phyloP scores from a whole-genome alignment of 2,113 vertebrate genomes.

The Orcinus orca region DNA sequence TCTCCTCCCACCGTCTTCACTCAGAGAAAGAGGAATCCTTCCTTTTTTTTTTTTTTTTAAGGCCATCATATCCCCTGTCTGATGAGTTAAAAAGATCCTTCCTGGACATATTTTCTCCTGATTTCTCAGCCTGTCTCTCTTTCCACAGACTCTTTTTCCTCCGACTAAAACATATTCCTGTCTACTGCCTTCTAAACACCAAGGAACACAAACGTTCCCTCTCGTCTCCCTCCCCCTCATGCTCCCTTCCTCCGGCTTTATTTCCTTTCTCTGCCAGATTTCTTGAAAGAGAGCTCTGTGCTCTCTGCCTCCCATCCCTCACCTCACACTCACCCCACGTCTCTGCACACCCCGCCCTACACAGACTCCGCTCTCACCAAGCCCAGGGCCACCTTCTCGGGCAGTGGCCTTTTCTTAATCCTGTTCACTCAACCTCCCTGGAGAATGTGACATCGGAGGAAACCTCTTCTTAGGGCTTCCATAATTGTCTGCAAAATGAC shows the following conservation, averaged over 20 bases:
- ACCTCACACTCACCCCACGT: neutral
- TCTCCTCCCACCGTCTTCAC: neutral
- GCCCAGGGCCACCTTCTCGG: neutral
- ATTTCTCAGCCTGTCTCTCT: neutral
- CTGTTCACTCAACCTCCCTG: neutral
- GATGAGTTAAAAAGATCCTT: neutral
- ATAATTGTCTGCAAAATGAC: neutral
- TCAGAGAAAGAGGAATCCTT: neutral
- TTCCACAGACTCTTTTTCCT: neutral
- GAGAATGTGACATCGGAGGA: neutral
- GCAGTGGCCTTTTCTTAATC: neutral
- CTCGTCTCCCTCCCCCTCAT: neutral
- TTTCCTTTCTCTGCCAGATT: slow-evolving; percentile 42
- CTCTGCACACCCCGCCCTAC: neutral
- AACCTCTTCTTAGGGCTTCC: neutral
- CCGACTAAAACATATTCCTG: neutral
- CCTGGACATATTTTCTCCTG: neutral
- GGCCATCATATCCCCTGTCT: neutral
- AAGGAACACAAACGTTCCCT: neutral
- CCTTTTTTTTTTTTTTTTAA: neutral
- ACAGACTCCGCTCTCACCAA: neutral
- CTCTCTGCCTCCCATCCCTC: neutral
- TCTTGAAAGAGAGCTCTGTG: slow-evolving; percentile 66
- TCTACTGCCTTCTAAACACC: slow-evolving; percentile 55
- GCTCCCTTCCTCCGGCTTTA: neutral